Conservation (phyloP, 2,113 vertebrate genomes). For the Carlito syrichta region DNA sequence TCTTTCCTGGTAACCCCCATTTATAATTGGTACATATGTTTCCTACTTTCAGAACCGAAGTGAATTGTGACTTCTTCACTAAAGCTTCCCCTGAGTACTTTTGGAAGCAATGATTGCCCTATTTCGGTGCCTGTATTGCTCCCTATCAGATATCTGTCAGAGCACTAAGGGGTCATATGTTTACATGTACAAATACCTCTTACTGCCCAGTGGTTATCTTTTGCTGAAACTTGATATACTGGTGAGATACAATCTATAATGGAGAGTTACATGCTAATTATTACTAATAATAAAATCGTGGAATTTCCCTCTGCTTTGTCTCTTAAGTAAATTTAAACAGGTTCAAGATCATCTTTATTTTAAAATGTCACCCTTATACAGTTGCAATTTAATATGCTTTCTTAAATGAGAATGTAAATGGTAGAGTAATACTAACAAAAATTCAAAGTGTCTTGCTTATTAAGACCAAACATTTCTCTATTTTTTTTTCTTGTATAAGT, state of each 20-base stretch:
- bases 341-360: neutral
- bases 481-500: neutral
- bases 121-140: neutral
- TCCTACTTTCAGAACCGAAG: neutral
- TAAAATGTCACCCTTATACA: neutral
- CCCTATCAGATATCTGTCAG: neutral
- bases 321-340: neutral
- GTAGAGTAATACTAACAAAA: neutral
- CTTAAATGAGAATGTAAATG: neutral
- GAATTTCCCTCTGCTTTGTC: neutral
- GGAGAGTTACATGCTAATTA: neutral
- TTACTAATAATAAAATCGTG: neutral
- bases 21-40: neutral
- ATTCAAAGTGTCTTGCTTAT: neutral
- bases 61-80: neutral
- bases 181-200: neutral
- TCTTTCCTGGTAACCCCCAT: neutral
- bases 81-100: neutral
- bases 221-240: neutral
- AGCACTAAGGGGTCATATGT: neutral
- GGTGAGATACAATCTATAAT: neutral
- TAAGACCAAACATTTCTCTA: neutral
- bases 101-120: neutral
- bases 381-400: neutral
- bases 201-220: neutral